These are phyloP conservation scores for Sympetrum striolatum DNA, from an alignment of 2,888 invertebrate genomes.

Conservation along the genomic window DNA sequence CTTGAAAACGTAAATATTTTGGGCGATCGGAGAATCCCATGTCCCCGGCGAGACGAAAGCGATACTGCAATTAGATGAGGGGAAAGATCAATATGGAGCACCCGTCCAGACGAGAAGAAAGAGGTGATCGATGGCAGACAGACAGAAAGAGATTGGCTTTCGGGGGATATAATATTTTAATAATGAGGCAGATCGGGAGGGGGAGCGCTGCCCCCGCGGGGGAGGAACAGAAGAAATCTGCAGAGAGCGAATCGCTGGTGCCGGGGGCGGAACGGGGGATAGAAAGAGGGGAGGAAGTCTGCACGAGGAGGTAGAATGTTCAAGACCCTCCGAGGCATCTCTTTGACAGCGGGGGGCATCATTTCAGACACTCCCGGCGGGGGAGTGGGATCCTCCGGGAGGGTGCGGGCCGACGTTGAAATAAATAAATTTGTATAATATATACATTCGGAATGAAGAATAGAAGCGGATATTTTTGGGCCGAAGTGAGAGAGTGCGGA, in stretches of 20 bases:
- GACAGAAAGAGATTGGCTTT: too few relatives aligned
- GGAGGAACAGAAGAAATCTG: background rate
- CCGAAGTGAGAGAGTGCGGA: background rate
- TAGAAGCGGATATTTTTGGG: background rate
- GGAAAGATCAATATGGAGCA: too few relatives aligned
- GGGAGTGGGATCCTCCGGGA: background rate
- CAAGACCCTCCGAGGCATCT: background rate
- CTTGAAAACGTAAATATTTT: too few relatives aligned
- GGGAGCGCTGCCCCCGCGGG: background rate
- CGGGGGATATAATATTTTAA: too few relatives aligned
- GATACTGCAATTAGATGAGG: too few relatives aligned
- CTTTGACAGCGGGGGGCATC: conserved; percentile 21
- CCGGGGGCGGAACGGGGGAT: background rate
- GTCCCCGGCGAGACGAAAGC: too few relatives aligned
- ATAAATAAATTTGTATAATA: conserved; percentile 18
- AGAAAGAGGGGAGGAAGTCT: background rate
- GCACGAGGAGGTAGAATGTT: background rate
- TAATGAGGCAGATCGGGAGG: background rate
- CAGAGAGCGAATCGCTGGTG: background rate
- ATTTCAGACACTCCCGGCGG: background rate
- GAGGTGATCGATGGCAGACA: too few relatives aligned
- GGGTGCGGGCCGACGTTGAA: background rate
- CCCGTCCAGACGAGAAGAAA: too few relatives aligned
- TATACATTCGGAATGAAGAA: conserved; percentile 26
- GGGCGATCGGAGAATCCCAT: too few relatives aligned